These are phyloP conservation scores for Drosophila kanapiae DNA, from an alignment of 1,140 invertebrate species.

Conservation along the genomic window DNA sequence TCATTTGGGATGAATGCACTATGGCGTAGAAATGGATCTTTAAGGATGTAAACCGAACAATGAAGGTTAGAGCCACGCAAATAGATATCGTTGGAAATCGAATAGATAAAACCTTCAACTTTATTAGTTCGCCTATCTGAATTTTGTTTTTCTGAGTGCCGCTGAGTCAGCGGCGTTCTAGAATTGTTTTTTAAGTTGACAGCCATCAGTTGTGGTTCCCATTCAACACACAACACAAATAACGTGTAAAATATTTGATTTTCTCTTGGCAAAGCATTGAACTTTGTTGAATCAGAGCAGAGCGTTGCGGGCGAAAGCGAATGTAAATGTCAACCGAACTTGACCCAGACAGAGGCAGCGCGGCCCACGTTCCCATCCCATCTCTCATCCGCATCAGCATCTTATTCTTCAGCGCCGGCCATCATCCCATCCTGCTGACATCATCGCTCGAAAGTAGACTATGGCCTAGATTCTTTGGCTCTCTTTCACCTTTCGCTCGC, in stretches of 20 bases:
- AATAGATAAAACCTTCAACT: background rate
- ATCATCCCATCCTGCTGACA: constrained; percentile 38
- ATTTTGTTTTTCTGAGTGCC: background rate
- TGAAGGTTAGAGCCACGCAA: background rate
- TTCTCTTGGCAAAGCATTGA: constrained; percentile 62
- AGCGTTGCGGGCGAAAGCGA: constrained; percentile 18
- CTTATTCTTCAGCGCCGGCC: constrained; percentile 9
- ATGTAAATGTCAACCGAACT: constrained; percentile 73
- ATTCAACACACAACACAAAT: constrained; percentile 24
- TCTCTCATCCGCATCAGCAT: constrained; percentile 5
- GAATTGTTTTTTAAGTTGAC: constrained; percentile 41
- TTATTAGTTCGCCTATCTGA: background rate
- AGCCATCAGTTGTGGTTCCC: constrained; percentile 25
- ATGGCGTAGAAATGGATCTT: no score
- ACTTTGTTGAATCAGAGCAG: constrained; percentile 56
- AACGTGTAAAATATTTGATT: constrained; percentile 41
- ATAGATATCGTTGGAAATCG: background rate
- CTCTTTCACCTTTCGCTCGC: constrained; percentile 40
- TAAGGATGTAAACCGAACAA: no score
- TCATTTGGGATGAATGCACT: no score
- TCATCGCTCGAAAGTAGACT: constrained; percentile 58
- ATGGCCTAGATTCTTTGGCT: constrained; percentile 41
- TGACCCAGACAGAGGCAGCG: constrained; percentile 61
- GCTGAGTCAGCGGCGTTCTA: constrained; percentile 23
- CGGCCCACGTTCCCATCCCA: constrained; percentile 46